Conservation (phyloP, 2,797 vertebrate genomes). For the Nannoperca australis region DNA sequence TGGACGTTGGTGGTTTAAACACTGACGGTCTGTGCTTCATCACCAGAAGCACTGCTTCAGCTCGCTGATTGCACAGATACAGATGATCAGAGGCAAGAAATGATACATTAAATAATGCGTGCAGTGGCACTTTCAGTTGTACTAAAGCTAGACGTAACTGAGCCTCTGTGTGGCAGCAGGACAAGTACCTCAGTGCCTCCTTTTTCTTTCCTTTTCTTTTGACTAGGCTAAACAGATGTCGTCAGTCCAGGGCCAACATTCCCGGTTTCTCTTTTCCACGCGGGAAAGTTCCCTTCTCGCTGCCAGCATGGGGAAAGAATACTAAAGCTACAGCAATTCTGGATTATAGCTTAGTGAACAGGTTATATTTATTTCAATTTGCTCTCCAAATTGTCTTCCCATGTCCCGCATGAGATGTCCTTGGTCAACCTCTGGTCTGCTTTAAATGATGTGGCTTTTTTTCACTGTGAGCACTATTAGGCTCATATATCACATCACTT, state of each 20-base stretch:
- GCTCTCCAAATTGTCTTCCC: conserved; percentile 56
- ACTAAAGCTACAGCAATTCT: conserved; percentile 71
- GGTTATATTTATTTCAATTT: conserved; percentile 72
- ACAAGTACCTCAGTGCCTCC: conserved; percentile 35
- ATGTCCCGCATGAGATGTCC: conserved; percentile 57
- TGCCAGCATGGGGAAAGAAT: conserved; percentile 77
- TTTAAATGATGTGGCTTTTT: conserved; percentile 23
- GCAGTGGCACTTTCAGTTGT: conserved; percentile 33
- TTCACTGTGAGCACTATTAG: neutral
- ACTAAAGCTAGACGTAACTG: conserved; percentile 33
- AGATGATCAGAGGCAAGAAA: neutral
- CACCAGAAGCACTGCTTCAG: neutral
- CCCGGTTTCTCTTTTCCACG: conserved; percentile 82
- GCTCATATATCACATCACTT: neutral
- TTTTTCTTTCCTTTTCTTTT: conserved; percentile 46
- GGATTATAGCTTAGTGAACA: conserved; percentile 81
- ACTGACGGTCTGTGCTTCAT: neutral
- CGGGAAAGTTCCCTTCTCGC: conserved; percentile 79
- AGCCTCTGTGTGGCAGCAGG: conserved; percentile 50
- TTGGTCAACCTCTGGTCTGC: conserved; percentile 46
- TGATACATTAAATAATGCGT: neutral
- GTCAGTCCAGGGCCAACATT: conserved; percentile 79
- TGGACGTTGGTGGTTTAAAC: neutral
- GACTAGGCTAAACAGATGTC: conserved; percentile 84
- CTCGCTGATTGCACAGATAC: neutral